Evolutionary conservation across 2,888 invertebrate species (phyloP).

Genomic region (Nymphalis polychloros): DNA sequence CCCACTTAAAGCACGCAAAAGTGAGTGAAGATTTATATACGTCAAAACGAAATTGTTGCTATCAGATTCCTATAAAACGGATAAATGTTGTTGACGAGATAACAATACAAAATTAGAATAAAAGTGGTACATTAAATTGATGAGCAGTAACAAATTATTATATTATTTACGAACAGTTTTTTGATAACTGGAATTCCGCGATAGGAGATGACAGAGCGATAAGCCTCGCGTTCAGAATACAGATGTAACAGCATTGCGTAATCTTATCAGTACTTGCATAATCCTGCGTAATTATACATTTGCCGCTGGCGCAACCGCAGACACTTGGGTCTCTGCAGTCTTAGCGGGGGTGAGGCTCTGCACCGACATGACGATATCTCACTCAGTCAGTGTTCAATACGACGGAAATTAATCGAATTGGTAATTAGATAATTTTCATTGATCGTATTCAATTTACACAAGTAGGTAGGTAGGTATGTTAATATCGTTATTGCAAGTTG

Average conservation of each 20-base stretch:
- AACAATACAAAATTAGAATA: background rate
- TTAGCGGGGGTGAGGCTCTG: background rate
- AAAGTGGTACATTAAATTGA: background rate
- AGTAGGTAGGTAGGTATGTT: no score
- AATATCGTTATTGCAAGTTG: no score
- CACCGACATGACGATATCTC: no score
- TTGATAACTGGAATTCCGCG: constrained; percentile 19
- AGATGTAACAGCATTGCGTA: constrained; percentile 26
- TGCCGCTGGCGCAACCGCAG: background rate
- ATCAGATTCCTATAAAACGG: no score
- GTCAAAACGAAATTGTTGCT: no score
- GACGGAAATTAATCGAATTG: no score
- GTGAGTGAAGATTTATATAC: no score
- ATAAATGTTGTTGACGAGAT: background rate
- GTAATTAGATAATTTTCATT: no score
- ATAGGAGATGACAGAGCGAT: constrained; percentile 22
- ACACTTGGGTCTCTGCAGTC: background rate
- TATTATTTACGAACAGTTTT: background rate
- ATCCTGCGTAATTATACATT: constrained; percentile 20
- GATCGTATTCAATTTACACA: no score
- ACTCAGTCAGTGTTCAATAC: no score
- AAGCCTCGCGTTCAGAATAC: constrained; percentile 19
- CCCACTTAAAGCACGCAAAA: no score
- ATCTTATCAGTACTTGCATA: constrained; percentile 31
- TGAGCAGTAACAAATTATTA: background rate